phyloP scores from a whole-genome alignment of 2,888 invertebrate genomes.

The Pseudeuparius sepicola region DNA sequence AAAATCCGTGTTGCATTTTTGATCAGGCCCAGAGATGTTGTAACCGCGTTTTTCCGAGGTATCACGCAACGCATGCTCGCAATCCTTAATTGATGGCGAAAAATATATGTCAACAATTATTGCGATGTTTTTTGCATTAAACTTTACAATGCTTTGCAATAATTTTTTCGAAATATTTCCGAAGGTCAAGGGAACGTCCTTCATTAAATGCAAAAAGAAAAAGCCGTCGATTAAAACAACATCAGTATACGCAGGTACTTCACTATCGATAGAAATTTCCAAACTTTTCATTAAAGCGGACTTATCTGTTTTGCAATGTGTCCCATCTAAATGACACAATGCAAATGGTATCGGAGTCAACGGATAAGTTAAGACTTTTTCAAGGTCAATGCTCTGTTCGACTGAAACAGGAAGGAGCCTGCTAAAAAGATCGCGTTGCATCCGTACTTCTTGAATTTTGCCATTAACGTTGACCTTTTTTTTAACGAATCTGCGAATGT shows the following conservation, averaged over 20 bases:
- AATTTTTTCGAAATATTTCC: slow-evolving; percentile 25
- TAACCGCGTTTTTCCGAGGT: slow-evolving; percentile 13
- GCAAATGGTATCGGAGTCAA: slow-evolving; percentile 7
- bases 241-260: slow-evolving; percentile 14
- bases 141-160: slow-evolving; percentile 21
- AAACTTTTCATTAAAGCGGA: slow-evolving; percentile 3
- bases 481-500: background rate
- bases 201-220: slow-evolving; percentile 19
- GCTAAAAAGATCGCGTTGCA: too few species aligned
- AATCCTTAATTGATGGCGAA: slow-evolving; percentile 25
- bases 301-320: slow-evolving; percentile 7
- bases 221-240: slow-evolving; percentile 22
- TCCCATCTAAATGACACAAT: slow-evolving; percentile 8
- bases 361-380: slow-evolving; percentile 8
- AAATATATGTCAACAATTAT: slow-evolving; percentile 24
- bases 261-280: slow-evolving; percentile 6
- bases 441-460: too few species aligned
- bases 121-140: slow-evolving; percentile 15
- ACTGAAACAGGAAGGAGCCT: too few species aligned
- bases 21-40: slow-evolving; percentile 17
- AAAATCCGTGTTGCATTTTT: slow-evolving; percentile 18
- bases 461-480: too few species aligned
- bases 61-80: slow-evolving; percentile 21
- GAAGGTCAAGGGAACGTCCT: slow-evolving; percentile 22
- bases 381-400: background rate